Evolutionary conservation across 2,113 vertebrate species (phyloP), one percentile per base, ranked within the genome.

Genomic region (Sebastes fasciatus): DNA sequence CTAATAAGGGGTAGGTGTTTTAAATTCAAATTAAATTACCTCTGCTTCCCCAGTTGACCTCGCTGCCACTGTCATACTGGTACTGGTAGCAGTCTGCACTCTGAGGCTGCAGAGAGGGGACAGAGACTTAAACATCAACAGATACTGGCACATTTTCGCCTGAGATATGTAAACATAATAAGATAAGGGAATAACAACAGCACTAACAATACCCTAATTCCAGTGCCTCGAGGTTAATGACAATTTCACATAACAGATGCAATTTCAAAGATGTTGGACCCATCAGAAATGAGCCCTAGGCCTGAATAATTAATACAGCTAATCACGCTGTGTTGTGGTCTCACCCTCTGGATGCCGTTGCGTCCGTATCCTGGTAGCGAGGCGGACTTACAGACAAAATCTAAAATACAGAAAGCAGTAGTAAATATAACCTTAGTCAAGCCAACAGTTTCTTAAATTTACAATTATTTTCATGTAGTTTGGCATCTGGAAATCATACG

Each of bases 41-140:
- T 97, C 97, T 95, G 96, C 96, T 97, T 61, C 97, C 98, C 98
- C 98, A 99, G 95, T 98, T 97, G 89, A 98, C 96, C 11, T 97
- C 97, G 0, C 96, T 97, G 46, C 97, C 95, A 87, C 96, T 97
- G 95, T 99, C 97, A 0, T 98, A 99, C 93, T 98, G 97, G 95
- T 98, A 99, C 94, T 99, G 97, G 94, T 98, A 99, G 64, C 97
- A 98, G 70, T 99, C 98, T 0, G 98, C 96, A 61, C 97, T 95
- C 82, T 96, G 94, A 82, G 95, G 94, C 95, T 96, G 81, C 40
- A 85, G 85, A 64, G 0, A 74, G n/a, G 19, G 51, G 42, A 74
- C 42, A 51, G 14, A 4, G 4, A 55, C 6, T 63, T 79, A 6
- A 57, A 43, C 42, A 57, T 46, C 4, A n/a, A 19, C 10, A 19